These are phyloP conservation scores for Spodoptera littoralis DNA, from an alignment of 2,888 invertebrate genomes.

Conservation along the genomic window DNA sequence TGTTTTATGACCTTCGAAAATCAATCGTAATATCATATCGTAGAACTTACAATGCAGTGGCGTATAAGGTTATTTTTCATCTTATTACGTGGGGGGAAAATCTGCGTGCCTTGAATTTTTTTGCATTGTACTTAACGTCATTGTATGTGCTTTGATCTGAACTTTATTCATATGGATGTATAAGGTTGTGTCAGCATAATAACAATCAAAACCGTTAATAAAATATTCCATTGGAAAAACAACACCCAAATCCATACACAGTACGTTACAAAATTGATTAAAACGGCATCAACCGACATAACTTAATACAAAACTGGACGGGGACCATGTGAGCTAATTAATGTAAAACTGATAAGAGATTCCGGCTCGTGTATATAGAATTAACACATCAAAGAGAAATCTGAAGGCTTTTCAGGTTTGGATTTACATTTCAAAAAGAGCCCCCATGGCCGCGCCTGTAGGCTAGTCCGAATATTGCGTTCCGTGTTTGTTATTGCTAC, in stretches of 20 bases:
- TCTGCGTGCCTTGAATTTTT: no score
- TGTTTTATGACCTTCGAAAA: slow-evolving; percentile 6
- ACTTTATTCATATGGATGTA: no score
- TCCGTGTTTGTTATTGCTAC: slow-evolving; percentile 1
- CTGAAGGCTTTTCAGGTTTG: slow-evolving; percentile 75
- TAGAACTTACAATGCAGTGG: no score
- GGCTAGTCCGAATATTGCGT: slow-evolving; percentile 39
- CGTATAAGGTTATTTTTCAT: no score
- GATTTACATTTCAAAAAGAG: slow-evolving; percentile 86
- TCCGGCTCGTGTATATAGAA: slow-evolving; percentile 71
- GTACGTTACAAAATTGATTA: slow-evolving; percentile 8
- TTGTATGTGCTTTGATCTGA: no score
- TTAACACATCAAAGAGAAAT: slow-evolving; percentile 85
- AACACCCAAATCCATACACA: neutral
- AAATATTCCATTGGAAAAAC: no score
- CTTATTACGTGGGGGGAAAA: no score
- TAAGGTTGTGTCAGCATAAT: no score
- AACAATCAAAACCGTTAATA: no score
- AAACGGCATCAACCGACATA: neutral
- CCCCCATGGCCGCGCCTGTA: slow-evolving; percentile 53
- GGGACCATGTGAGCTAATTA: slow-evolving; percentile 67
- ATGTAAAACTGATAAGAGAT: slow-evolving; percentile 73
- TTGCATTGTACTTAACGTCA: no score
- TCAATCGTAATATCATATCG: no score
- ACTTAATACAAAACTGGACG: slow-evolving; percentile 11